Conservation (phyloP, 64 coral and sea anemone species). For the Anthopleura sola region DNA sequence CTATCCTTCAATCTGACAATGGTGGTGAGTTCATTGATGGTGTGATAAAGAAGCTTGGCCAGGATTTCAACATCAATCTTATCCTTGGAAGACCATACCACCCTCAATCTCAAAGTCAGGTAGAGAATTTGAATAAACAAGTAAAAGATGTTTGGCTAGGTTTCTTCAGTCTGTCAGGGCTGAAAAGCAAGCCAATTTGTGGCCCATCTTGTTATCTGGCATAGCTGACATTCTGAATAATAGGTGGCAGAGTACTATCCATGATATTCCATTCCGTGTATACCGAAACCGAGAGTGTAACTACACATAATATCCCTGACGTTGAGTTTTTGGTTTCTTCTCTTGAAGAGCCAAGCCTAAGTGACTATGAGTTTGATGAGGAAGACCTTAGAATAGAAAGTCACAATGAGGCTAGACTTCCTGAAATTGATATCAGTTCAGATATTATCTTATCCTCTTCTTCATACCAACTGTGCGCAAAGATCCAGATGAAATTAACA, state of each 20-base stretch:
- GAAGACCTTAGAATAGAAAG: not conserved
- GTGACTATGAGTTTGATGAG: not conserved
- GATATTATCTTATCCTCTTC: constrained; percentile 6
- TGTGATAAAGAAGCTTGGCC: not conserved
- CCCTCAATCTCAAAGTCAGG: constrained; percentile 22
- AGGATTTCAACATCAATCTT: not conserved
- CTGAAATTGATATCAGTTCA: constrained; percentile 15
- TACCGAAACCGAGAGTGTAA: not conserved
- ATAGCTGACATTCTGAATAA: not conserved
- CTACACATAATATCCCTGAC: constrained; percentile 2
- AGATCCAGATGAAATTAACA: too few species aligned
- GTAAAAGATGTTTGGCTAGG: not conserved
- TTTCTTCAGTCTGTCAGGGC: not conserved
- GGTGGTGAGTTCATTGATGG: not conserved
- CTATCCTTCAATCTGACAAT: not conserved
- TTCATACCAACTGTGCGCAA: too few species aligned
- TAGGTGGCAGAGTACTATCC: constrained; percentile 15
- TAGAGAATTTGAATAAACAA: constrained; percentile 17
- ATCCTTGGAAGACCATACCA: constrained; percentile 21
- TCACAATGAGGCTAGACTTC: not conserved
- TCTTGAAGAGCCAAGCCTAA: not conserved
- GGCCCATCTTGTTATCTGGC: not conserved
- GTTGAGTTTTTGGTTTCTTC: not conserved
- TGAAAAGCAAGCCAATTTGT: constrained; percentile 14
- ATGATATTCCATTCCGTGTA: constrained; percentile 10